phyloP scores from a whole-genome alignment of 2,888 invertebrate species.

The Platycnemis pennipes region DNA sequence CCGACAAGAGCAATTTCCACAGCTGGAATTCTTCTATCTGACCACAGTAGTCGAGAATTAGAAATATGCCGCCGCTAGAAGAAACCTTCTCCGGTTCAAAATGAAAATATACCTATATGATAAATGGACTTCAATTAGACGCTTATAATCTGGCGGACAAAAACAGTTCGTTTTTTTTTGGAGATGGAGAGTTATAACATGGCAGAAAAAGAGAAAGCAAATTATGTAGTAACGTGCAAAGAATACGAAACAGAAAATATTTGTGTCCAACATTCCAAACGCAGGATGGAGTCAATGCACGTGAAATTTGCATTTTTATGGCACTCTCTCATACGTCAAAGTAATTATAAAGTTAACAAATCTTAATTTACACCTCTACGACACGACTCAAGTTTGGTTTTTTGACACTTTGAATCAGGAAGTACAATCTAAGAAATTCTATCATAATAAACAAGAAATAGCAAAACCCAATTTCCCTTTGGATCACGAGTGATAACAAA shows the following conservation, averaged over 20 bases:
- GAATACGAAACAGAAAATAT: neutral
- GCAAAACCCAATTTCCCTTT: no score
- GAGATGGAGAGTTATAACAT: neutral
- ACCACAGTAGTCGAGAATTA: neutral
- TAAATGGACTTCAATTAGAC: neutral
- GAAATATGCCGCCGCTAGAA: neutral
- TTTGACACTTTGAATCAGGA: no score
- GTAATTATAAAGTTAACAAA: no score
- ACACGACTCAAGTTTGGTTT: no score
- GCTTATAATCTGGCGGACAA: neutral
- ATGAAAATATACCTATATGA: neutral
- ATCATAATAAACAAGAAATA: no score
- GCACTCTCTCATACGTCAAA: no score
- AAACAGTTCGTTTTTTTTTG: neutral
- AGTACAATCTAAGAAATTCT: no score
- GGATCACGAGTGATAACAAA: no score
- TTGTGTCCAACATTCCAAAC: neutral
- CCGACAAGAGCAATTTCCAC: constrained; percentile 3
- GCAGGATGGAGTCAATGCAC: no score
- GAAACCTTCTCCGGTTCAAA: neutral
- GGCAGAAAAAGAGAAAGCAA: constrained; percentile 14
- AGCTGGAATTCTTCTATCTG: neutral
- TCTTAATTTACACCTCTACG: no score
- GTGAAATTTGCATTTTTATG: no score
- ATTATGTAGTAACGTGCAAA: neutral